These are phyloP conservation scores for Nephrotoma guestfalica DNA, from an alignment of 2,888 invertebrate genomes.

Conservation along the genomic window DNA sequence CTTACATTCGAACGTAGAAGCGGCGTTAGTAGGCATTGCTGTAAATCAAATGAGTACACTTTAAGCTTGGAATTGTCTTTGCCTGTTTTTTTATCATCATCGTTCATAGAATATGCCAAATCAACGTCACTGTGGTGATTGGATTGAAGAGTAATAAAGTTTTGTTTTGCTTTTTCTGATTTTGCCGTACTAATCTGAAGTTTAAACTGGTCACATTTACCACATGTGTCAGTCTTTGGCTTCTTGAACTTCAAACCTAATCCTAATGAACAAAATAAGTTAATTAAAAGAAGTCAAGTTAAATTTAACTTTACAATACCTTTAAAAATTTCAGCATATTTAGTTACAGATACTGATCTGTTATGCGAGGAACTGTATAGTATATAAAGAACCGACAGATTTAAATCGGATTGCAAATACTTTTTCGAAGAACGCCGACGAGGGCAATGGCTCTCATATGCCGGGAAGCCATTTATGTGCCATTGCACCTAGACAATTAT, in stretches of 20 bases:
- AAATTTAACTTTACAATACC: not conserved
- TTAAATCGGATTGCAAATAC: not conserved
- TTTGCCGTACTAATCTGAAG: not conserved
- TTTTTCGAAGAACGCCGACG: not conserved
- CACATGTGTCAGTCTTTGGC: not conserved
- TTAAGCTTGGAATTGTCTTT: not conserved
- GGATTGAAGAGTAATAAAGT: not conserved
- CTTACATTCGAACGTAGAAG: not conserved
- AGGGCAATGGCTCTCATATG: not conserved
- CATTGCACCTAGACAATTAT: not conserved
- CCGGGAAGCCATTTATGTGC: not conserved
- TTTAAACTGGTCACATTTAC: not conserved
- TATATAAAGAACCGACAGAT: not conserved
- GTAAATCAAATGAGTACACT: not conserved
- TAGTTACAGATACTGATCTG: not conserved
- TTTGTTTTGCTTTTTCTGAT: not conserved
- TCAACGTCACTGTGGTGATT: not conserved
- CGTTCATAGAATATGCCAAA: not conserved
- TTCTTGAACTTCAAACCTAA: not conserved
- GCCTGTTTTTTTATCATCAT: not conserved
- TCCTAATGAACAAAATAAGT: not conserved
- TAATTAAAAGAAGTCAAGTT: not conserved
- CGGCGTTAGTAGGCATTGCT: not conserved
- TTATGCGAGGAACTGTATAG: not conserved
- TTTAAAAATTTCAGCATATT: not conserved